Conservation (phyloP, 1,140 invertebrate genomes). For the Harlomillsia oculata region DNA sequence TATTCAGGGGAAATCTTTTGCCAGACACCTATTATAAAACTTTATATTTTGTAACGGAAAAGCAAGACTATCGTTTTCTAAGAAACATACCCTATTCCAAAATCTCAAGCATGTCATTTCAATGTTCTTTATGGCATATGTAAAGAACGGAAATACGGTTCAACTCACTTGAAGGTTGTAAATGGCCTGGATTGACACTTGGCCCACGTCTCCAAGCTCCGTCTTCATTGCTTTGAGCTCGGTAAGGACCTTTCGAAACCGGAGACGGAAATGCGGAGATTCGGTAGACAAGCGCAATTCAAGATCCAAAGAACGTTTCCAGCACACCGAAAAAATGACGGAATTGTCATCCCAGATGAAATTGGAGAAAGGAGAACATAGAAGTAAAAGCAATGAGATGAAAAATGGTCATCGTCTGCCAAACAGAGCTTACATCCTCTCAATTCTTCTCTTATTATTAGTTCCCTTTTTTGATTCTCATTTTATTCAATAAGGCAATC, state of each 20-base stretch:
- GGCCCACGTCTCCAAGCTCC: constrained; percentile 32
- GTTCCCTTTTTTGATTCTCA: too few species aligned
- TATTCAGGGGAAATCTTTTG: too few species aligned
- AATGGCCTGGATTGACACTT: constrained; percentile 29
- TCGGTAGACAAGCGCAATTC: neutral
- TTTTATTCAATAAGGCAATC: too few species aligned
- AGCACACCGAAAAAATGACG: neutral
- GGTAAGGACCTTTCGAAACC: constrained; percentile 15
- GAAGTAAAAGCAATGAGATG: neutral
- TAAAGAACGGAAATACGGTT: too few species aligned
- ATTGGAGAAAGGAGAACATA: too few species aligned
- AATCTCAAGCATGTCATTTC: too few species aligned
- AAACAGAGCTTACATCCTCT: neutral
- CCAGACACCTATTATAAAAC: too few species aligned
- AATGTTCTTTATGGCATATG: too few species aligned
- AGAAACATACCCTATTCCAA: too few species aligned
- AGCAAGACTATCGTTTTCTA: too few species aligned
- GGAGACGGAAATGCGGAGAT: neutral
- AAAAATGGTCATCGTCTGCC: neutral
- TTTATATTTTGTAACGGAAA: too few species aligned
- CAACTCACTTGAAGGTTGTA: constrained; percentile 30
- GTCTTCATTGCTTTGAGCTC: constrained; percentile 18
- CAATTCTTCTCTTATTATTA: too few species aligned
- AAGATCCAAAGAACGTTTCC: neutral
- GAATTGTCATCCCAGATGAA: constrained; percentile 2